Evolutionary conservation across 2,888 invertebrate species (phyloP).

Genomic region (Phaonia tiefii): DNA sequence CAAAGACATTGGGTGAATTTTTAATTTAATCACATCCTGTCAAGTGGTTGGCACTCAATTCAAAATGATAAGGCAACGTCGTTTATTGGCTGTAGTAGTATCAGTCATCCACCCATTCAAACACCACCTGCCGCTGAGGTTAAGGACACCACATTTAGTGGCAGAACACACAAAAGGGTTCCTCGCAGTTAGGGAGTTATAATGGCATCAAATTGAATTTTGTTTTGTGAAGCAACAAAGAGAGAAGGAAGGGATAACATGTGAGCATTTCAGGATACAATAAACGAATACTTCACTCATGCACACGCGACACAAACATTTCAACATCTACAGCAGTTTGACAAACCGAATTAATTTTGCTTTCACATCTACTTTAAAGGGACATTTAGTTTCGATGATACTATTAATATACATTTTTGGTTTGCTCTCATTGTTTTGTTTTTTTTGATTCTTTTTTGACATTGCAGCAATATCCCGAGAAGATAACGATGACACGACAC

Average conservation of each 20-base stretch:
- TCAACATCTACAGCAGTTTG: too few relatives aligned
- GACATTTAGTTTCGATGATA: background rate
- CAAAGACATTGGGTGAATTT: slow-evolving; percentile 23
- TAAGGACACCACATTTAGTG: background rate
- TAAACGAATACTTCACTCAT: too few relatives aligned
- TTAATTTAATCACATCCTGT: slow-evolving; percentile 43
- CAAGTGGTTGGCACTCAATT: slow-evolving; percentile 57
- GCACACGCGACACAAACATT: too few relatives aligned
- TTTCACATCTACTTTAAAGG: too few relatives aligned
- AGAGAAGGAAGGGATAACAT: too few relatives aligned
- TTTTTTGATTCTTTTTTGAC: slow-evolving; percentile 68
- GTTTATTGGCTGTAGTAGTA: slow-evolving; percentile 47
- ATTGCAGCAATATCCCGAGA: slow-evolving; percentile 94
- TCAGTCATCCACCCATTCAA: too few relatives aligned
- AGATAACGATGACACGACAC: slow-evolving; percentile 87
- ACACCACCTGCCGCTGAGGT: background rate
- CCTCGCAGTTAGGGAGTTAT: slow-evolving; percentile 56
- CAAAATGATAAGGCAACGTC: slow-evolving; percentile 46
- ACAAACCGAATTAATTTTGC: too few relatives aligned
- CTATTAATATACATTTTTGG: slow-evolving; percentile 5
- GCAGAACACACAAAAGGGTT: background rate
- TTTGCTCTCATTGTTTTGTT: too few relatives aligned
- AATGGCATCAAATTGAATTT: slow-evolving; percentile 58
- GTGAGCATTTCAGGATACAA: too few relatives aligned
- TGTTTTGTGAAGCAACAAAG: slow-evolving; percentile 53